phyloP scores from a whole-genome alignment of 2,797 vertebrate genomes.

The Halcyon leucocephala region DNA sequence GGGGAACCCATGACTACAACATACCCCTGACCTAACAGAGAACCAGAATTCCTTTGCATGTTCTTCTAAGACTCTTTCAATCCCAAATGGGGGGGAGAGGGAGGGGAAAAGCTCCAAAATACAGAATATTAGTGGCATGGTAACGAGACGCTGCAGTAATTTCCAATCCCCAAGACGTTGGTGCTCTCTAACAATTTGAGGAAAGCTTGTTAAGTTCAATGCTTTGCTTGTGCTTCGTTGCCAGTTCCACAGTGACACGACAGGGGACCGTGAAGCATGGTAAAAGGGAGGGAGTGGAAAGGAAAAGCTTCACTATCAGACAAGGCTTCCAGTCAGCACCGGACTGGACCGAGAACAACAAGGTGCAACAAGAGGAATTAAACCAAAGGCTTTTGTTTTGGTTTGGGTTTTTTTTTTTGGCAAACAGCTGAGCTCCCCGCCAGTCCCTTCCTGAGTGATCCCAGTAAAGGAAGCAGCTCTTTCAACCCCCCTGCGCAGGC shows the following conservation, averaged over 20 bases:
- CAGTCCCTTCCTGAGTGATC: conserved; percentile 47
- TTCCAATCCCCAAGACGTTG: background rate
- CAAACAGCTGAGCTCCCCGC: conserved; percentile 56
- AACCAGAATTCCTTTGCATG: background rate
- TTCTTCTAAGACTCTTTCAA: background rate
- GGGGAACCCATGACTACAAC: background rate
- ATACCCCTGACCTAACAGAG: background rate
- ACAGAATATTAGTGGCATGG: background rate
- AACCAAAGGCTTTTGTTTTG: conserved; percentile 66
- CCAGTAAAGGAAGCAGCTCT: background rate
- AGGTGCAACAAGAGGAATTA: conserved; percentile 88
- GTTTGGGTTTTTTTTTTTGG: background rate
- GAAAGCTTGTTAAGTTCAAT: conserved; percentile 50
- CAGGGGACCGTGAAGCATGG: conserved; percentile 75
- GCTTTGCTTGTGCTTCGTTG: conserved; percentile 66
- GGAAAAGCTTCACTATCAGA: conserved; percentile 85
- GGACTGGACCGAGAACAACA: conserved; percentile 88
- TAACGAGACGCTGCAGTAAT: background rate
- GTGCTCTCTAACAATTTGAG: conserved; percentile 16
- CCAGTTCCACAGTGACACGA: conserved; percentile 69
- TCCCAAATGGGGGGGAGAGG: background rate
- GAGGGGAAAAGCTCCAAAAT: background rate
- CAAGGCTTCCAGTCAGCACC: conserved; percentile 85
- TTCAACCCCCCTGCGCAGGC: background rate
- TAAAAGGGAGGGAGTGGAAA: conserved; percentile 71